phyloP scores from a whole-genome alignment of 1,140 invertebrate genomes.

The Schlechtendalia chinensis region DNA sequence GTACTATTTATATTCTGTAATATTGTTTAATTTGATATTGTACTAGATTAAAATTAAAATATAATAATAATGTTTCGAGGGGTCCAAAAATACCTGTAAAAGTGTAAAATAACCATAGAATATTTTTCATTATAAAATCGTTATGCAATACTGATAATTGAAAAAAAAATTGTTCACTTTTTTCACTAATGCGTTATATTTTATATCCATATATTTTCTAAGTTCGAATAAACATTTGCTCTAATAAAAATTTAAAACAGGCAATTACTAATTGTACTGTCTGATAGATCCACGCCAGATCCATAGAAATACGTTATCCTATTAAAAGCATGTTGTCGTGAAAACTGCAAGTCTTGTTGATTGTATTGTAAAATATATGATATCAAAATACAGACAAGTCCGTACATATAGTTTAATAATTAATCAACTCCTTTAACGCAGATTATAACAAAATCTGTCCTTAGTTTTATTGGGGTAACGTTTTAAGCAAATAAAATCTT shows the following conservation, averaged over 20 bases:
- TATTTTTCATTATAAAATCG: too few species aligned
- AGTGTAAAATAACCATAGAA: too few species aligned
- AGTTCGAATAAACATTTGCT: background rate
- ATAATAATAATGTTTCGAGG: too few species aligned
- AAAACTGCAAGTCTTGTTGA: background rate
- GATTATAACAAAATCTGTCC: background rate
- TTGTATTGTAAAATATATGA: background rate
- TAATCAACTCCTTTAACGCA: background rate
- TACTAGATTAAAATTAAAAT: too few species aligned
- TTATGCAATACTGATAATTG: background rate
- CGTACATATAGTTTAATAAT: background rate
- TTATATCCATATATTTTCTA: background rate
- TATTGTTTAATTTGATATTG: too few species aligned
- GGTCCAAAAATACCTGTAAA: too few species aligned
- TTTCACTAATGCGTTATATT: background rate
- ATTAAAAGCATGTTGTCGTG: background rate
- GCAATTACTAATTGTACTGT: background rate
- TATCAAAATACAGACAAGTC: background rate
- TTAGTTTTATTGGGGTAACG: slow-evolving; percentile 2
- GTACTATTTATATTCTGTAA: too few species aligned
- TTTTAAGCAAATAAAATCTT: background rate
- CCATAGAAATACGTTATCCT: background rate
- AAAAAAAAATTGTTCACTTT: background rate
- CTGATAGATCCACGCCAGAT: background rate
- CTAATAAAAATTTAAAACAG: background rate